Conservation (phyloP, 2,888 invertebrate species). For the Sabellastarte sp. region DNA sequence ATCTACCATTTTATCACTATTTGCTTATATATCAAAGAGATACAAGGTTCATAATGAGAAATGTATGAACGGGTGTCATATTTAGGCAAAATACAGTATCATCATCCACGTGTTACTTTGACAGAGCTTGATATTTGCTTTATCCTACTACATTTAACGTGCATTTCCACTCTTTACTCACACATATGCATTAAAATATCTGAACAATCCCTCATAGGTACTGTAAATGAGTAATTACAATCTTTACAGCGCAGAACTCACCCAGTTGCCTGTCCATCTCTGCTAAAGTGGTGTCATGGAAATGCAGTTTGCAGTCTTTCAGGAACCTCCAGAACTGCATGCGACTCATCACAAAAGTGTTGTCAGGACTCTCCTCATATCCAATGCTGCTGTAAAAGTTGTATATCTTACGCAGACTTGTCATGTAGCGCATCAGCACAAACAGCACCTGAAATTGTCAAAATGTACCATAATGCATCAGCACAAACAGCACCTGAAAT, state of each 20-base stretch:
- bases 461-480: conserved; percentile 55
- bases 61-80: too few relatives aligned
- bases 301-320: conserved; percentile 54
- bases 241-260: not conserved
- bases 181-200: too few relatives aligned
- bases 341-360: conserved; percentile 56
- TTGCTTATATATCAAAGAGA: too few relatives aligned
- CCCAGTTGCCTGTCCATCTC: conserved; percentile 48
- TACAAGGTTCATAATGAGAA: too few relatives aligned
- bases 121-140: too few relatives aligned
- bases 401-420: conserved; percentile 51
- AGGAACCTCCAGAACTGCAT: conserved; percentile 60
- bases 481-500: conserved; percentile 49
- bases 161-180: too few relatives aligned
- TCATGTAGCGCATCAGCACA: conserved; percentile 55
- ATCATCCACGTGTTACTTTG: too few relatives aligned
- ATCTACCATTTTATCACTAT: too few relatives aligned
- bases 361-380: conserved; percentile 54
- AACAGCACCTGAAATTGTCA: conserved; percentile 49
- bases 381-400: conserved; percentile 55
- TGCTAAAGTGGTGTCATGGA: conserved; percentile 42
- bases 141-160: too few relatives aligned
- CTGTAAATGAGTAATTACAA: too few relatives aligned
- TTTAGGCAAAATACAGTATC: too few relatives aligned
- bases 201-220: too few relatives aligned